phyloP scores from a whole-genome alignment of 2,113 vertebrate species.

The Ochotona princeps region DNA sequence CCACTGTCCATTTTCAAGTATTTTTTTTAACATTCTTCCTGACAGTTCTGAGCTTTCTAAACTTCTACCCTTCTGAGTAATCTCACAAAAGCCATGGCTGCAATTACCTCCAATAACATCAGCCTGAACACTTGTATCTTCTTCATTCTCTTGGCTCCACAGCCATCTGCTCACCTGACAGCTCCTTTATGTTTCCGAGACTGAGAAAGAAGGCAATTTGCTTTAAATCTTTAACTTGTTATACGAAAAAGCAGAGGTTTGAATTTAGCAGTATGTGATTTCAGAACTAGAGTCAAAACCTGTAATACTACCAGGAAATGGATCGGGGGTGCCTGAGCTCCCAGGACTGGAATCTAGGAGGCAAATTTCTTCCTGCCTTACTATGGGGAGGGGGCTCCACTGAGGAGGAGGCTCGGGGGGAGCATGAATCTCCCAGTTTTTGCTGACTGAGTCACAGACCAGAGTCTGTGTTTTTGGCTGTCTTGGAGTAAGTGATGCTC shows the following conservation, averaged over 20 bases:
- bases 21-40: neutral
- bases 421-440: neutral
- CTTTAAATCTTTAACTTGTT: slow-evolving; percentile 2
- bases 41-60: neutral
- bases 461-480: neutral
- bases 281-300: slow-evolving; percentile 24
- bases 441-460: neutral
- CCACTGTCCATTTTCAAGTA: neutral
- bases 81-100: neutral
- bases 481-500: neutral
- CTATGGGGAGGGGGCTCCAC: neutral
- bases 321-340: neutral
- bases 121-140: slow-evolving; percentile 25
- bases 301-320: neutral
- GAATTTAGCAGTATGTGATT: neutral
- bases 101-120: neutral
- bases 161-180: neutral
- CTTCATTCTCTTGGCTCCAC: slow-evolving; percentile 7
- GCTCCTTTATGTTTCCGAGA: slow-evolving; percentile 17
- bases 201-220: neutral
- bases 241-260: slow-evolving; percentile 25
- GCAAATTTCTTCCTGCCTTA: neutral
- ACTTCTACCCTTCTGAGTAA: neutral
- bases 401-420: neutral
- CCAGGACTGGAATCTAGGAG: neutral